Percentiles rank a stretch among this genome's conserved stretches.
Evolutionary conservation across 2,797 vertebrate species (phyloP).

Genomic region (Syndactyla subalaris): DNA sequence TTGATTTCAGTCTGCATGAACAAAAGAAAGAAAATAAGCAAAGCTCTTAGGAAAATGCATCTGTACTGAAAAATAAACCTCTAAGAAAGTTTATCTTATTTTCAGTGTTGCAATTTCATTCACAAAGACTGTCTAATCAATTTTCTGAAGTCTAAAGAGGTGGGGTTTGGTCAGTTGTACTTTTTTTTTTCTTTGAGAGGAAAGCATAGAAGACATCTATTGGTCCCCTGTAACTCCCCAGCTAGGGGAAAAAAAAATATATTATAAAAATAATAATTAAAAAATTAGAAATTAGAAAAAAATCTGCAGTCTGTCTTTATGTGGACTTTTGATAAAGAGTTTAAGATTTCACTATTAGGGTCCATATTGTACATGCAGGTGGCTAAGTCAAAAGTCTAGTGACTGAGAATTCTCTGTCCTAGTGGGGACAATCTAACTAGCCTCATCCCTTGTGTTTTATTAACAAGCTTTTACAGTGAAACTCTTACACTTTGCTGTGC

Average conservation of each 20-base stretch:
- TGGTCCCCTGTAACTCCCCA: neutral
- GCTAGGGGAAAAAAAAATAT: neutral
- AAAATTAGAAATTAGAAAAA: neutral
- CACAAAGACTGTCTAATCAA: neutral
- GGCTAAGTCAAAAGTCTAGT: neutral
- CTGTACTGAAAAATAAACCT: neutral
- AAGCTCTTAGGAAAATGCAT: neutral
- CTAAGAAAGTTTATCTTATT: neutral
- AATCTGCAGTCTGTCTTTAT: neutral
- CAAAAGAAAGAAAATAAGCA: neutral
- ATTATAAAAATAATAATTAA: neutral
- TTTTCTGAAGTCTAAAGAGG: neutral
- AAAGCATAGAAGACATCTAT: neutral
- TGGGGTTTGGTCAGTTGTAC: neutral
- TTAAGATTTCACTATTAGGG: neutral
- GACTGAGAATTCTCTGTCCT: neutral
- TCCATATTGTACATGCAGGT: neutral
- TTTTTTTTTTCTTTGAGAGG: neutral
- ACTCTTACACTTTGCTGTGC: neutral
- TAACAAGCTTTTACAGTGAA: neutral
- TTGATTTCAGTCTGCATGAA: neutral
- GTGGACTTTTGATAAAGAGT: neutral
- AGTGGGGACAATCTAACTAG: accelerated
- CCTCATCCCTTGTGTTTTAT: neutral
- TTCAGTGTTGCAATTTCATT: neutral